A percentile compares a stretch with the other conserved stretches of the same genome.
phyloP scores from a whole-genome alignment of 1,140 invertebrate species.

The Drosophila ironensis region DNA sequence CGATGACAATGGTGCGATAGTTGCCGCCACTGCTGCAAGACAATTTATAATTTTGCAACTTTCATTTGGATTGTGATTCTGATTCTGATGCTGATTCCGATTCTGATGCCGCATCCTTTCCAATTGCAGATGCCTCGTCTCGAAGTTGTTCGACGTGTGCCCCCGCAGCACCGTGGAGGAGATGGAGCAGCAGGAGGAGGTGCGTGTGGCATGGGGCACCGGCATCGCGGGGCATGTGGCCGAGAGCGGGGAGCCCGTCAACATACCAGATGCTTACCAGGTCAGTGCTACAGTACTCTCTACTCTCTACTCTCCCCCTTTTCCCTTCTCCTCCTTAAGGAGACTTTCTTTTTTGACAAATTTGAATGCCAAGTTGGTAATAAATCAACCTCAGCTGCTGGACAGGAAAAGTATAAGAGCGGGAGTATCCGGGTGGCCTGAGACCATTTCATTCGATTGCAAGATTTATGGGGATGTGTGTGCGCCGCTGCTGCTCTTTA shows the following conservation, averaged over 20 bases:
- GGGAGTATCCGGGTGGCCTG: neutral
- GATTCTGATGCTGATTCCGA: neutral
- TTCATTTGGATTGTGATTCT: no score
- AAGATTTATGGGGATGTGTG: constrained; percentile 58
- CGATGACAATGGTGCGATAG: constrained; percentile 24
- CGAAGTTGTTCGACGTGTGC: constrained; percentile 97
- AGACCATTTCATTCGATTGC: constrained; percentile 28
- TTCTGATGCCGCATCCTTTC: neutral
- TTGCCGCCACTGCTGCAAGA: constrained; percentile 14
- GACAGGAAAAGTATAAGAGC: neutral
- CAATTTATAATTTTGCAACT: constrained; percentile 45
- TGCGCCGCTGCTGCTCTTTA: constrained; percentile 9
- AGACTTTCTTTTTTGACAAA: constrained; percentile 75
- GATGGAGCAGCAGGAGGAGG: constrained; percentile 95
- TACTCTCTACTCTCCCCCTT: no score
- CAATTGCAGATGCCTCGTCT: constrained; percentile 88
- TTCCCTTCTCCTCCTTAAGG: neutral
- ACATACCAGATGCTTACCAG: constrained; percentile 98
- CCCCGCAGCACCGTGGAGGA: constrained; percentile 94
- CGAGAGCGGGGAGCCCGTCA: constrained; percentile 94
- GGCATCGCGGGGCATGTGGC: constrained; percentile 97
- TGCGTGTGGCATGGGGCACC: constrained; percentile 93
- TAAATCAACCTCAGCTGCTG: constrained; percentile 55
- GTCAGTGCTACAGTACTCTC: constrained; percentile 83
- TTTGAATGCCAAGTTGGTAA: constrained; percentile 63